A percentile compares a stretch with the other conserved stretches of the same genome.
These are phyloP conservation scores for Clitarchus hookeri DNA, from an alignment of 2,888 invertebrate species.

Conservation along the genomic window DNA sequence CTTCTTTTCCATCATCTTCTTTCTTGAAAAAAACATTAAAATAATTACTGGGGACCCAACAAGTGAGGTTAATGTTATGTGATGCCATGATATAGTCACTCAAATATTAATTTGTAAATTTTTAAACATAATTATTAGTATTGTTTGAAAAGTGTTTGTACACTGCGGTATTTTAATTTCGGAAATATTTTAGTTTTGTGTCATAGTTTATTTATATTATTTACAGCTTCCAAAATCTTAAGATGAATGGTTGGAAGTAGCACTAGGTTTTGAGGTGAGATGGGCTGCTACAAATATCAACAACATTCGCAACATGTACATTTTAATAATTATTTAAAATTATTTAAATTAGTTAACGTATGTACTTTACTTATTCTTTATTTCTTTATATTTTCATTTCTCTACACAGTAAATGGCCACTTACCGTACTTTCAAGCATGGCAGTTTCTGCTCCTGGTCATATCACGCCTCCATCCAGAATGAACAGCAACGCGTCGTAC, in stretches of 20 bases:
- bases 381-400: too few species aligned
- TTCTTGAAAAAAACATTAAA: neutral
- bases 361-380: too few species aligned
- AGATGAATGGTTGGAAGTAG: neutral
- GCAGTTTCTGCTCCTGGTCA: neutral
- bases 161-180: neutral
- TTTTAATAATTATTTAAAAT: too few species aligned
- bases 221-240: neutral
- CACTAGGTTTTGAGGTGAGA: conserved; percentile 3
- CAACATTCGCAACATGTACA: too few species aligned
- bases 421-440: neutral
- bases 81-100: too few species aligned
- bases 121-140: neutral
- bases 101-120: neutral
- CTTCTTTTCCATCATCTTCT: neutral
- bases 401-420: too few species aligned
- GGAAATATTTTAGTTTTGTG: neutral
- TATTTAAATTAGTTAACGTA: too few species aligned
- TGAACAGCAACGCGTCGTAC: neutral
- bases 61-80: too few species aligned
- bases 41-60: neutral
- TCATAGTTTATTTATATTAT: neutral
- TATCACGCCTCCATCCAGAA: neutral
- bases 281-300: too few species aligned
- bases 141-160: neutral